Percentiles rank a stretch among this genome's conserved stretches.
Evolutionary conservation across 2,888 invertebrate genomes (phyloP).

Genomic region (Phortica okadai): DNA sequence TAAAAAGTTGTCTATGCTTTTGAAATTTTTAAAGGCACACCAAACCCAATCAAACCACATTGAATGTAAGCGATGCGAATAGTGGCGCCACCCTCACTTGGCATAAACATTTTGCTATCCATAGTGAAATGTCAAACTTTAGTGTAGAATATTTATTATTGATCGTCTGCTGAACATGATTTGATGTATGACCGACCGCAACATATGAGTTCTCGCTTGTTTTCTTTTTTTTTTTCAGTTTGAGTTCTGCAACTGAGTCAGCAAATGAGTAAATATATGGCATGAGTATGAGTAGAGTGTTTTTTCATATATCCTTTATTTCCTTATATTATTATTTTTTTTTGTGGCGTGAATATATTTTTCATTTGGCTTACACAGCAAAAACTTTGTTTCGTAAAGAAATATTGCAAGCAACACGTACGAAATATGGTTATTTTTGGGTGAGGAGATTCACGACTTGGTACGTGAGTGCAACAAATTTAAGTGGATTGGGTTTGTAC

Average conservation of each 20-base stretch:
- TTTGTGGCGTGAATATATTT: background rate
- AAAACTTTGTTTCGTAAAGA: background rate
- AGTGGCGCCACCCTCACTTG: background rate
- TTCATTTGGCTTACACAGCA: slow-evolving; percentile 2
- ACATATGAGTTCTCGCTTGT: background rate
- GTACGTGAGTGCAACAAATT: too few species aligned
- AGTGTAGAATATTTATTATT: slow-evolving; percentile 15
- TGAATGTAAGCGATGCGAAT: background rate
- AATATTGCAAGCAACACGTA: background rate
- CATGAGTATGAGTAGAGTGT: background rate
- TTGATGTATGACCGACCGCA: slow-evolving; percentile 24
- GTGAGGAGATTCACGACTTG: background rate
- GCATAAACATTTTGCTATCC: slow-evolving; percentile 1
- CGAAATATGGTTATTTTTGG: background rate
- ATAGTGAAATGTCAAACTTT: slow-evolving; percentile 14
- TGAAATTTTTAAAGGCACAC: background rate
- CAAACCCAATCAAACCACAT: background rate
- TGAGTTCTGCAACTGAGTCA: slow-evolving; percentile 6
- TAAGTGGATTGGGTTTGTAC: too few species aligned
- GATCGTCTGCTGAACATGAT: slow-evolving; percentile 1
- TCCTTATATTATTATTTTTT: background rate
- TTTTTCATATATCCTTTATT: background rate
- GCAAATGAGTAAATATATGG: slow-evolving; percentile 13
- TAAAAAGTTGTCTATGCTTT: background rate
- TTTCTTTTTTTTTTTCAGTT: background rate